phyloP scores from a whole-genome alignment of 2,797 vertebrate species.

The Glyptemys insculpta region DNA sequence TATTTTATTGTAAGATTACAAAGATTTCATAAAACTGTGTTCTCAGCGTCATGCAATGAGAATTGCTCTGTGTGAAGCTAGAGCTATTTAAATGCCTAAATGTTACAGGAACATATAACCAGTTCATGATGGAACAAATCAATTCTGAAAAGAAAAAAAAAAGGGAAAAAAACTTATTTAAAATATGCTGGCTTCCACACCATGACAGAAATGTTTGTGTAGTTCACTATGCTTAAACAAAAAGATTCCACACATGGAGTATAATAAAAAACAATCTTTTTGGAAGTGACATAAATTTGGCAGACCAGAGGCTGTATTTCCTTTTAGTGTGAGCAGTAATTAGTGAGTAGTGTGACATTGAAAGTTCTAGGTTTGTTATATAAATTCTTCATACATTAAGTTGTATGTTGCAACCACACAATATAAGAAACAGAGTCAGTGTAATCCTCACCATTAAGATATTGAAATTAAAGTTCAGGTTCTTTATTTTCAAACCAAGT shows the following conservation, averaged over 20 bases:
- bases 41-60: background rate
- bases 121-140: background rate
- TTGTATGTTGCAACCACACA: background rate
- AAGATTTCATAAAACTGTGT: background rate
- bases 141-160: background rate
- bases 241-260: background rate
- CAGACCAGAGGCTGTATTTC: background rate
- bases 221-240: background rate
- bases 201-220: background rate
- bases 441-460: background rate
- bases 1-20: background rate
- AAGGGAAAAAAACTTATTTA: background rate
- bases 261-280: background rate
- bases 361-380: background rate
- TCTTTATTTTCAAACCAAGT: background rate
- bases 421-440: background rate
- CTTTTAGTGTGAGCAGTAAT: background rate
- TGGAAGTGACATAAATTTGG: background rate
- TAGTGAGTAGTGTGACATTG: background rate
- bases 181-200: background rate
- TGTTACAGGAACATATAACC: background rate
- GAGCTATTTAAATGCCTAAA: background rate
- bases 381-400: rapidly evolving
- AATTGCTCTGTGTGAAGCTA: background rate
- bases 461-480: background rate